Evolutionary conservation across 30 jellyfish, hydroid and myxozoan species (phyloP), one percentile per base, ranked within the genome.

Genomic region (Cassiopea xamachana): DNA sequence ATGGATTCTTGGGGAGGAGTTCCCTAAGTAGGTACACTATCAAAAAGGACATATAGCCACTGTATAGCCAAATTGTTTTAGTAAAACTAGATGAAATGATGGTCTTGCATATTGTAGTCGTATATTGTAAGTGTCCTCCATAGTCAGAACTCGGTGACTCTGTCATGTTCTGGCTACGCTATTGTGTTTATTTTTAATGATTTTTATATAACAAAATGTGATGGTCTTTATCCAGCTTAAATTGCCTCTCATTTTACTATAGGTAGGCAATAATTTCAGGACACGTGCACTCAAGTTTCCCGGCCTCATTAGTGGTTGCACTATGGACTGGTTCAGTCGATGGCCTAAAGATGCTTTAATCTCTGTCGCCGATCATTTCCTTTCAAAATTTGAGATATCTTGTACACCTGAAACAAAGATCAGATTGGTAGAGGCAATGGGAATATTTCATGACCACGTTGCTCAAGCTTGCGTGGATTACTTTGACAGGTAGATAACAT

Each of bases 321-420:
- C 99, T 16, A 95, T 95, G 99, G 99, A 95, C 67, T 95, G 99
- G 99, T 95, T 95, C 79, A 95, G 99, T 79, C 93, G 98, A 60
- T 95, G 99, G 99, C 99, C 99, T n/a, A 88, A 87, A 83, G 99
- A 95, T 68, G 99, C 99, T 46, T 77, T 95, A 69, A 92, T 95
- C 39, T 98, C 99, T 1, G 99, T 95, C 13, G 99, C 99, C 14
- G 99, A 95, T 82, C 96, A 95, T 71, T 95, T 95, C 96, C 83
- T 95, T 47, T 91, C 99, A 60, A 88, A 87, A 61, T 95, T 95
- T 81, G 99, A 95, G 18, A 92, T 95, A 3, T 93, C 94, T 3
- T 95, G 99, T 83, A 72, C 97, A 1, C 68, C 82, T 45, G 97
- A 95, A 70, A 91, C 90, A 0, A 95, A 95, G 69, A 94, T 78